Base-by-base conservation (phyloP, 2,797 vertebrate species). In the Aeoliscus strigatus region DNA sequence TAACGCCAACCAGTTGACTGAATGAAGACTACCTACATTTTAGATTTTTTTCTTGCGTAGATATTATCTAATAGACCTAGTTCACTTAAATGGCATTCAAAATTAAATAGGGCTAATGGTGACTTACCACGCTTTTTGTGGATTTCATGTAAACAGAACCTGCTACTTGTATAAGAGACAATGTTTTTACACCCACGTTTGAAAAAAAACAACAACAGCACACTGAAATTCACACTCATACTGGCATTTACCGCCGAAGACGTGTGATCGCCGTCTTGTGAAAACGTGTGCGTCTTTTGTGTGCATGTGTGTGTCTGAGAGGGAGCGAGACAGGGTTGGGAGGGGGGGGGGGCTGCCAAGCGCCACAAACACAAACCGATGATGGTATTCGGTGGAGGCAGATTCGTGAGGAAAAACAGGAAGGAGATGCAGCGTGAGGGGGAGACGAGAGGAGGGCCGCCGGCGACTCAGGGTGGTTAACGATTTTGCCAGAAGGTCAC, bases 401-500 rank as follows among this genome's bases (percentile, higher is more conserved):
- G 18, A 21, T 6, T 3, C 3, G 21, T 10, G 7, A 12, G 9
- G 9, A 28, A 30, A n/a, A 18, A 17, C 1, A 1, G 42, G 29
- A 40, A 39, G 29, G 43, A 23, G 26, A 13, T 24, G 21, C 32
- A 27, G 13, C 5, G 14, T 6, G 47, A 48, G 60, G 37, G 4
- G 17, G 59, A 62, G 44, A 59, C 60, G 51, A 41, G 3, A 5
- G 26, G 27, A 64, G 40, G 43, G 52, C 40, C 38, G 45, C 59
- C 6, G 27, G 28, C 17, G 62, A 60, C 70, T 66, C 42, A 25
- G 59, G 65, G 18, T 53, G 63, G 52, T 56, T 77, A 80, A 83
- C 70, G 80, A 84, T 83, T 85, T 73, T 38, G 54, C 73, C 45
- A 53, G 67, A 80, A 81, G 80, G 82, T 81, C 78, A 80, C 66